Percentiles rank a stretch among this genome's conserved stretches.
phyloP scores from a whole-genome alignment of 2,797 vertebrate genomes.

The Poeciliopsis gracilis region DNA sequence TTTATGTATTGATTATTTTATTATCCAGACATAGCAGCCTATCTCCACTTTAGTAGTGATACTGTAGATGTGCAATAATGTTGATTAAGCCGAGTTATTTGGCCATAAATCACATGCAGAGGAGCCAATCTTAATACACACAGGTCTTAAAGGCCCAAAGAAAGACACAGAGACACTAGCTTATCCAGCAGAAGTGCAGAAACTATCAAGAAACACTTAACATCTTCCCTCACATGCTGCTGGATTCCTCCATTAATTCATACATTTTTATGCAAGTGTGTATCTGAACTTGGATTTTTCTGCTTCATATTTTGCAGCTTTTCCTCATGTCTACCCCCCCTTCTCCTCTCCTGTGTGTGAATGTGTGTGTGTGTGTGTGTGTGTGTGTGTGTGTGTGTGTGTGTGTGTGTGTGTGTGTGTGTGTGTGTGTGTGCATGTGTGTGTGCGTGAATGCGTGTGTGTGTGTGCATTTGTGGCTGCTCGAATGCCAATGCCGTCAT shows the following conservation, averaged over 20 bases:
- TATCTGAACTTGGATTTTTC: conserved; percentile 64
- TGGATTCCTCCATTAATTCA: conserved; percentile 51
- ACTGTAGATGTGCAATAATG: conserved; percentile 65
- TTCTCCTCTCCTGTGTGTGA: conserved; percentile 10
- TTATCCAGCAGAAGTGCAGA: conserved; percentile 28
- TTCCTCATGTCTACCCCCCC: conserved; percentile 39
- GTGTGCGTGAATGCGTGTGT: neutral
- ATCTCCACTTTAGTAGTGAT: conserved; percentile 56
- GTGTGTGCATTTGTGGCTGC: conserved; percentile 38
- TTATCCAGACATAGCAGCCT: conserved; percentile 55
- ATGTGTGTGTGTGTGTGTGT: neutral
- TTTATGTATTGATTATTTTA: conserved; percentile 73
- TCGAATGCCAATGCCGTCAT: conserved; percentile 76
- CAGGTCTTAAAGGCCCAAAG: conserved; percentile 47
- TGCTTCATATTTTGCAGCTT: conserved; percentile 66
- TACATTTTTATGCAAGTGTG: conserved; percentile 49
- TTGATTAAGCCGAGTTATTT: conserved; percentile 78
- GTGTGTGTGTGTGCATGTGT: neutral
- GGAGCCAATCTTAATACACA: conserved; percentile 39
- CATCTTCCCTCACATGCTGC: conserved; percentile 29
- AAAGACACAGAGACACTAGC: conserved; percentile 24
- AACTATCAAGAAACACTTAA: conserved; percentile 30
- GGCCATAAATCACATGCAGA: conserved; percentile 77
- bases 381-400: conserved; percentile 16
- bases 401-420: neutral